Conservation (phyloP, 2,888 invertebrate genomes). For the Pardosa pseudoannulata region DNA sequence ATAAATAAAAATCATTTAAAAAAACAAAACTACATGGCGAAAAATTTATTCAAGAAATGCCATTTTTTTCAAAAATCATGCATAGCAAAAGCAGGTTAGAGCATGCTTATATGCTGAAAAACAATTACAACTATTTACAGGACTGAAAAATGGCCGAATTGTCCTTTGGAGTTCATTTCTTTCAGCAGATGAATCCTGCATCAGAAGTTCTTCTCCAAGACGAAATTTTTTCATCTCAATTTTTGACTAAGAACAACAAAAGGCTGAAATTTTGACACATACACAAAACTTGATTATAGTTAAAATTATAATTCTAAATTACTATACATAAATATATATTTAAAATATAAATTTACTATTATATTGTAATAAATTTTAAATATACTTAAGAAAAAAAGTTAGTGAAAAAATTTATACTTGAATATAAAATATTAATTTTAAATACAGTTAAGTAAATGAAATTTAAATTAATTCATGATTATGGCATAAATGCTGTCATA, state of each 20-base stretch:
- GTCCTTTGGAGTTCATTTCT: neutral
- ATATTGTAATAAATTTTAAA: no score
- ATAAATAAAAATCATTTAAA: no score
- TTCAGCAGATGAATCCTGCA: neutral
- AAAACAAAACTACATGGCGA: no score
- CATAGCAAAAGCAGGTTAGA: constrained; percentile 3
- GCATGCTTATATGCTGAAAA: neutral
- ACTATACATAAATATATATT: no score
- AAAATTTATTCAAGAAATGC: no score
- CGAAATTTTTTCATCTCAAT: neutral
- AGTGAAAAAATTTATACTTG: no score
- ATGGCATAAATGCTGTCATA: no score
- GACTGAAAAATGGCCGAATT: neutral
- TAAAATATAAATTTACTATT: no score
- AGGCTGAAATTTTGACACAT: constrained; percentile 13
- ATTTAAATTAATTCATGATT: no score
- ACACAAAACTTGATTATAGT: neutral
- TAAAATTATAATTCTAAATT: neutral
- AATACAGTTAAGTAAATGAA: no score
- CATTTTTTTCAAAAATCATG: neutral
- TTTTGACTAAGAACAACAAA: constrained; percentile 15
- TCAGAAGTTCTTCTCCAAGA: neutral
- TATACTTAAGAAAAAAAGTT: no score
- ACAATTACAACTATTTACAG: constrained; percentile 3
- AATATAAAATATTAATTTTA: no score